Evolutionary conservation across 2,888 invertebrate genomes (phyloP).

Genomic region (Drosophila quinaria): DNA sequence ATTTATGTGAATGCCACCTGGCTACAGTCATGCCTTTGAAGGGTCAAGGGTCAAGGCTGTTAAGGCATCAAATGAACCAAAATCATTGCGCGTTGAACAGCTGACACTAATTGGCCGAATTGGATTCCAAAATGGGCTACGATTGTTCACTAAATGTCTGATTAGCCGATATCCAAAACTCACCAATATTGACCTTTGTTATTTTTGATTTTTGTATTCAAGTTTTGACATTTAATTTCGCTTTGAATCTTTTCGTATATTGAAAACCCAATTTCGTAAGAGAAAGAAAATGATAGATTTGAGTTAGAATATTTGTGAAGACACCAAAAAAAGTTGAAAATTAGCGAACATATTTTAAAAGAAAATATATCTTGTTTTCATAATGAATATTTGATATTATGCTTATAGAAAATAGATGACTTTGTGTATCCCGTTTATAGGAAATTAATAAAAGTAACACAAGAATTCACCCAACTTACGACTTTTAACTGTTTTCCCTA

Average conservation of each 20-base stretch:
- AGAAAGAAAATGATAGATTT: neutral
- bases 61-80: constrained; percentile 19
- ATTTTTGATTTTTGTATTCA: neutral
- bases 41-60: constrained; percentile 63
- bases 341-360: too few species aligned
- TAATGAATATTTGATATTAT: too few species aligned
- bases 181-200: constrained; percentile 16
- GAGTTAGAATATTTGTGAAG: neutral
- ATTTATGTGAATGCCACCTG: constrained; percentile 66
- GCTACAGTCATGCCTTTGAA: constrained; percentile 1
- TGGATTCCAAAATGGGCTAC: constrained; percentile 12
- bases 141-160: constrained; percentile 16
- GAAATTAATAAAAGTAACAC: too few species aligned
- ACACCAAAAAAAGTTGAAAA: too few species aligned
- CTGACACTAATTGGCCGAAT: constrained; percentile 52
- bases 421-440: too few species aligned
- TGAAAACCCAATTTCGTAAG: neutral
- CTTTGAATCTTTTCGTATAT: neutral
- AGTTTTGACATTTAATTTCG: neutral
- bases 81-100: constrained; percentile 58
- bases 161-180: constrained; percentile 17
- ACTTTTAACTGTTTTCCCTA: neutral
- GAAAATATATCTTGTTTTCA: too few species aligned
- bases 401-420: too few species aligned
- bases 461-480: neutral